Base-by-base conservation (phyloP, 2,888 invertebrate genomes). In the Amblyjoppa proteus region DNA sequence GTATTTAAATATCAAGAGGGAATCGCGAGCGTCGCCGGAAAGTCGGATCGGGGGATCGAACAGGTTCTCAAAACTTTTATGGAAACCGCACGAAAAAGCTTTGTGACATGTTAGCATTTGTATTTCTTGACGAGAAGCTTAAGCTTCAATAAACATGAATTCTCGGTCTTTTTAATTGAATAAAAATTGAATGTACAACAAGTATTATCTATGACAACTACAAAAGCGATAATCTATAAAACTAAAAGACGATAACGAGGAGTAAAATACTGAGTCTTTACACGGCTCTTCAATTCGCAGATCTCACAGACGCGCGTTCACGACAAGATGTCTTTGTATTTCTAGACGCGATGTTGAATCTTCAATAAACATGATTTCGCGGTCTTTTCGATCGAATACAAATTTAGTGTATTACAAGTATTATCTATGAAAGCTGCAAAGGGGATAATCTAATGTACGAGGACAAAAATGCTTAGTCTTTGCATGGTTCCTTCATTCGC, bases 1-100 rank as follows among this genome's bases (percentile, higher is more conserved):
- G 90, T 91, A 91, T 91, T 92, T 89, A 91, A 92, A 91, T 91
- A 89, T 88, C 87, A 84, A 86, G 84, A 86, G 31, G 20, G 53
- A 31, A 25, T 64, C 53, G 31, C 51, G 53, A 51, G 71, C 25
- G 28, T 71, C 53, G 64, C 20, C 41, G 53, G 49, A 61, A 78
- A 64, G 69, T 78, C 81, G 53, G 56, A 66, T 28, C 61, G 51
- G 20, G 11, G 53, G 70, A 75, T 70, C 69, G 51, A 84, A 71
- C 51, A 20, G 68, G 25, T 11, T 45, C 51, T 28, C 0, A 13
- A 41, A 28, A 73, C 41, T 74, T 73, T 81, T 78, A 16, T 64
- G n/a, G 49, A 70, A 66, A 53, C 34, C 61, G 58, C 34, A 11
- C 56, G 61, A 38, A 73, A 41, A 20, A 11, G 41, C 41, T 68